A percentile compares a stretch with the other conserved stretches of the same genome.
Conservation (phyloP, 2,797 vertebrate genomes). For the Champsocephalus gunnari region DNA sequence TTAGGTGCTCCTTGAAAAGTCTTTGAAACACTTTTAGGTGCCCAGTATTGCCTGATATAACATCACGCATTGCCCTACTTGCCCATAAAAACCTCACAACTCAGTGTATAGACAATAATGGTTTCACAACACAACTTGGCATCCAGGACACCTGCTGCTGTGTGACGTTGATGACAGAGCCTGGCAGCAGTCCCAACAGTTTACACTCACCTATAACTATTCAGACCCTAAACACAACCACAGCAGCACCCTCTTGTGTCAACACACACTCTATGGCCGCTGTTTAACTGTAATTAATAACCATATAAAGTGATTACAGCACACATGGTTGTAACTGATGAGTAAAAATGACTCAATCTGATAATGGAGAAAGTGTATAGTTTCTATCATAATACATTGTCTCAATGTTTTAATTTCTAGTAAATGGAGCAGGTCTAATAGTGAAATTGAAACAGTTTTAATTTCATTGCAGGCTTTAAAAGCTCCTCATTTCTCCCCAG, state of each 20-base stretch:
- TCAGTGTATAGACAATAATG: constrained; percentile 6
- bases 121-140: constrained; percentile 29
- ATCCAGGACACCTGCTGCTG: constrained; percentile 18
- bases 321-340: not conserved
- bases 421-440: constrained; percentile 61
- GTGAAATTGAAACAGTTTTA: constrained; percentile 68
- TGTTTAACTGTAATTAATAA: constrained; percentile 13
- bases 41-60: not conserved
- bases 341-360: not conserved
- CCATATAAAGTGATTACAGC: constrained; percentile 6
- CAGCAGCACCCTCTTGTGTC: constrained; percentile 51
- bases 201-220: constrained; percentile 23
- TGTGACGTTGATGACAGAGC: constrained; percentile 30
- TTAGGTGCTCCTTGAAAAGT: not conserved
- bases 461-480: constrained; percentile 47
- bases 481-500: constrained; percentile 32
- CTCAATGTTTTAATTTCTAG: constrained; percentile 49
- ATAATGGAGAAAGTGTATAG: constrained; percentile 8
- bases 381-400: constrained; percentile 34
- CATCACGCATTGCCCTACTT: not conserved
- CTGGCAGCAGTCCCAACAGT: constrained; percentile 21
- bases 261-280: constrained; percentile 30
- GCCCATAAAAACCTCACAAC: constrained; percentile 15
- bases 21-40: not conserved
- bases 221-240: constrained; percentile 25